Base-by-base conservation (phyloP, 2,797 vertebrate species). In the Netta rufina region DNA sequence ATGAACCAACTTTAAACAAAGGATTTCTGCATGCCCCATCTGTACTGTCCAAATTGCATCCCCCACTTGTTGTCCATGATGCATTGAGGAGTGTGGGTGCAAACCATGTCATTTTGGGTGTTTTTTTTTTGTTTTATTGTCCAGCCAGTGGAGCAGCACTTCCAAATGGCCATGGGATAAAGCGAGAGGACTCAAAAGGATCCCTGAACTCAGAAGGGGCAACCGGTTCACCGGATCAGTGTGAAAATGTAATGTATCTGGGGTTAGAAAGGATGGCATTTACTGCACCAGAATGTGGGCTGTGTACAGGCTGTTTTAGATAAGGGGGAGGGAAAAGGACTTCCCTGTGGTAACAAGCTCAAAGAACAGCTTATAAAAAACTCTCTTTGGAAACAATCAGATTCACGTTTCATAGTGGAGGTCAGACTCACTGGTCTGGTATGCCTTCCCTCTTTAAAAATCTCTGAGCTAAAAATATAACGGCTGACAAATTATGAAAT, bases 171-270 rank as follows among this genome's bases (percentile, higher is more conserved):
- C 98, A 98, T 5, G 20, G 93, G 13, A 97, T 99, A 51, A 99
- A 98, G 89, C 97, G 99, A 93, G 99, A 99, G 43, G 99, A 99
- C 97, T 99, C 99, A 1, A 98, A 98, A 94, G 93, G 98, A 69
- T 99, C 99, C 36, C 96, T 99, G 84, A 98, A 98, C 73, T 98
- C 98, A 25, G 99, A 99, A 64, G 96, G 98, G 72, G 77, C 85
- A 60, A 79, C 93, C 3, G 33, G 96, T 89, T 97, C 97, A 28
- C 94, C 88, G 1, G 98, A 98, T 75, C 98, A 97, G 81, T 73
- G 77, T 43, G 98, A 98, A 97, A 98, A 97, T 47, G 98, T 98
- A 98, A 98, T 2, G 88, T 88, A 87, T 56, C 81, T 47, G 83
- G 69, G 60, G 17, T 7, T 76, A 76, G 80, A 72, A 64, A 41